A percentile compares a stretch with the other conserved stretches of the same genome.
phyloP scores from a whole-genome alignment of 2,888 invertebrate genomes.

The Oligia latruncula region DNA sequence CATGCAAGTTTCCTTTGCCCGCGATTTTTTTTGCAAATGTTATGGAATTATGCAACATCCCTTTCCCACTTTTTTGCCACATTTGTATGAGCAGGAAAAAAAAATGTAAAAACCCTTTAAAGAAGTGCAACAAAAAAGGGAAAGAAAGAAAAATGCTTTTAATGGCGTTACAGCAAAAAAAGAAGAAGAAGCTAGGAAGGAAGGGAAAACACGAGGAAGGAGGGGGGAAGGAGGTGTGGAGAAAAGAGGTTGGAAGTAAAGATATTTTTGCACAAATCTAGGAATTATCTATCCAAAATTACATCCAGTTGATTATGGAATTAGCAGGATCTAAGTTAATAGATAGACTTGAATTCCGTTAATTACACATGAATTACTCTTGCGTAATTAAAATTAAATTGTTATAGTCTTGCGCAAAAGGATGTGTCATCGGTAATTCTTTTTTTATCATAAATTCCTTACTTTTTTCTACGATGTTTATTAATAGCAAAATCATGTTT shows the following conservation, averaged over 20 bases:
- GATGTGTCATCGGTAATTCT: background rate
- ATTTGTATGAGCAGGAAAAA: background rate
- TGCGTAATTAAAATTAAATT: background rate
- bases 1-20: slow-evolving; percentile 16
- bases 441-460: background rate
- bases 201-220: too few relatives aligned
- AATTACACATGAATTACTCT: background rate
- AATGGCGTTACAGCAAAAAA: background rate
- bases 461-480: background rate
- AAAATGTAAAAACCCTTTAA: background rate
- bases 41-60: background rate
- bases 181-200: background rate
- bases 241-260: background rate
- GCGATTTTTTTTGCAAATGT: background rate
- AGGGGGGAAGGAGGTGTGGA: background rate
- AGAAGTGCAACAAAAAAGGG: background rate
- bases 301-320: background rate
- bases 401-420: background rate
- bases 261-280: background rate
- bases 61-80: background rate
- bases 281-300: background rate
- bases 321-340: too few relatives aligned
- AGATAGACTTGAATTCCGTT: too few relatives aligned
- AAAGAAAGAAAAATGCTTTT: background rate
- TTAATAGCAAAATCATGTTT: background rate